Conservation (phyloP, 2,888 invertebrate genomes). For the Pristionchus arcanus region DNA sequence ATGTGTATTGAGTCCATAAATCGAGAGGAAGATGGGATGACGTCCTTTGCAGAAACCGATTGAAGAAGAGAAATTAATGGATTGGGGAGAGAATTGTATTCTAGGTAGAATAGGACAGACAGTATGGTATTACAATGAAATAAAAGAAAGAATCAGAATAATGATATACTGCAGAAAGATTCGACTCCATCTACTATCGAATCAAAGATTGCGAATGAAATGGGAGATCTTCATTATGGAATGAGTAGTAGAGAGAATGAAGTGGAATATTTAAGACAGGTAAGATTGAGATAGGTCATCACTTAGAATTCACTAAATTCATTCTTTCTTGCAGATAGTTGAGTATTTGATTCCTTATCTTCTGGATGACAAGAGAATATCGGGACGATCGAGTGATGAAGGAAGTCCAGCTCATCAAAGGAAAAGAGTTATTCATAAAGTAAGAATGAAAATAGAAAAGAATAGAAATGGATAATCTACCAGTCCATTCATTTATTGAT, state of each 20-base stretch:
- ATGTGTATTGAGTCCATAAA: not conserved
- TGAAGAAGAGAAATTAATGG: not conserved
- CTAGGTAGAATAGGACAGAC: not conserved
- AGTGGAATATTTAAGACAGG: constrained; percentile 70
- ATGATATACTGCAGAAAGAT: not conserved
- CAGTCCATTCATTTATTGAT: not conserved
- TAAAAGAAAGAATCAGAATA: not conserved
- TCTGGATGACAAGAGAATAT: constrained; percentile 72
- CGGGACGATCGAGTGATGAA: constrained; percentile 72
- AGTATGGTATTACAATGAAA: not conserved
- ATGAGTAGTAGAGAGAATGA: constrained; percentile 68
- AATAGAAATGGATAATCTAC: not conserved
- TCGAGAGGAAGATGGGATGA: not conserved
- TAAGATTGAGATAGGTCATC: not conserved
- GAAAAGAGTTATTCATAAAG: not conserved
- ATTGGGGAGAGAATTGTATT: not conserved
- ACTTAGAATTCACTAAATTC: not conserved
- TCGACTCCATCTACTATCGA: constrained; percentile 67
- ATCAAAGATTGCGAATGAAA: constrained; percentile 63
- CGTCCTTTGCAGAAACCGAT: not conserved
- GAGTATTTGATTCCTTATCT: constrained; percentile 73
- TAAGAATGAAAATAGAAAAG: not conserved
- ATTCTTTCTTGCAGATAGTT: constrained; percentile 60
- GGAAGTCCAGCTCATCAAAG: constrained; percentile 56
- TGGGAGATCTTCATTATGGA: constrained; percentile 71